phyloP scores from a whole-genome alignment of 1,140 invertebrate genomes.

The Meloidogyne exigua region DNA sequence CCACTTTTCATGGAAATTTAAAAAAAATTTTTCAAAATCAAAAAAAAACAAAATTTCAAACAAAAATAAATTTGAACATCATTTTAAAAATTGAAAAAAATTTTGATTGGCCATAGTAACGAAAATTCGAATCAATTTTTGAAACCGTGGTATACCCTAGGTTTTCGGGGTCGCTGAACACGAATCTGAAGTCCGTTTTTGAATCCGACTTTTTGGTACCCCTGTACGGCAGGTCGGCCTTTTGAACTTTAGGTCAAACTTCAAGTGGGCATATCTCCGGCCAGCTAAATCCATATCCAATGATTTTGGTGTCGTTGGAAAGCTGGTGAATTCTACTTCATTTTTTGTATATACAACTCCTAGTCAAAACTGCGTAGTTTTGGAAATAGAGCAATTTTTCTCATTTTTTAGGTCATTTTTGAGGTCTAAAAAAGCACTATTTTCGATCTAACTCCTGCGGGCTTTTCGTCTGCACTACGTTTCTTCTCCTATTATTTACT shows the following conservation, averaged over 20 bases:
- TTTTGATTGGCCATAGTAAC: conserved; percentile 3
- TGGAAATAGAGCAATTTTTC: conserved; percentile 8
- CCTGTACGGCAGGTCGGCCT: neutral
- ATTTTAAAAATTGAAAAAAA: no score
- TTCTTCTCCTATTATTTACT: conserved; percentile 7
- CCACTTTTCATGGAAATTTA: no score
- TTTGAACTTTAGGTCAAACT: neutral
- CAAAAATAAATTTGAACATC: no score
- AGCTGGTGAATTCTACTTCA: conserved; percentile 8
- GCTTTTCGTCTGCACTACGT: neutral
- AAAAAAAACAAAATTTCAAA: no score
- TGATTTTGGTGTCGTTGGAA: conserved; percentile 6
- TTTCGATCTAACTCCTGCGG: conserved; percentile 8
- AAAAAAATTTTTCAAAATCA: no score
- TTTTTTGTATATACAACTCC: conserved; percentile 6
- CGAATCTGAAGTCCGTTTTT: conserved; percentile 8
- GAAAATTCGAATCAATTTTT: conserved; percentile 9
- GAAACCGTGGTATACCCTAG: conserved; percentile 8
- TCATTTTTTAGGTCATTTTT: conserved; percentile 7
- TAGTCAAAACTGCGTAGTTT: neutral
- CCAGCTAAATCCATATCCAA: neutral
- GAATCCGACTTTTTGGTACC: neutral
- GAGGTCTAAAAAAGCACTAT: conserved; percentile 6
- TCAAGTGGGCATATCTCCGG: conserved; percentile 3
- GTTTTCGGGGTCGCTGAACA: conserved; percentile 8